phyloP scores from a whole-genome alignment of 2,113 vertebrate genomes.

The Puffinus mauretanicus region DNA sequence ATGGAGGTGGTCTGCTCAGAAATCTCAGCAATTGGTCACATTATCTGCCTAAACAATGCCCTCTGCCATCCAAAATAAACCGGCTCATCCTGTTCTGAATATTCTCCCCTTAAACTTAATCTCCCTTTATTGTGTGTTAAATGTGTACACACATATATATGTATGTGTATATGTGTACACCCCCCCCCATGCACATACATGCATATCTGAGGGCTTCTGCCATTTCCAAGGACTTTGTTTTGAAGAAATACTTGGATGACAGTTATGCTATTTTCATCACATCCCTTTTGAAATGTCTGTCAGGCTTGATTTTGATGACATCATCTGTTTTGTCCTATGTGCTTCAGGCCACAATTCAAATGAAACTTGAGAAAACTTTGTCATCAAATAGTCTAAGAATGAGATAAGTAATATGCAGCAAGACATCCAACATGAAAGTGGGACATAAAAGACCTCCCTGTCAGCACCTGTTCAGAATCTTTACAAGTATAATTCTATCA shows the following conservation, averaged over 20 bases:
- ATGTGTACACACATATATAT: not conserved
- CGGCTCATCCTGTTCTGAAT: not conserved
- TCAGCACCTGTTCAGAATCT: not conserved
- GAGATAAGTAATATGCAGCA: not conserved
- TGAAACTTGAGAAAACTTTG: not conserved
- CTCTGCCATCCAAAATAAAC: not conserved
- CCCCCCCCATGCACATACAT: rapidly evolving
- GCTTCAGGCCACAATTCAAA: not conserved
- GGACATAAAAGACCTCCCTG: not conserved
- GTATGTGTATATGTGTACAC: not conserved
- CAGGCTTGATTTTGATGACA: not conserved
- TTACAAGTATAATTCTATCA: not conserved
- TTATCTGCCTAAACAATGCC: not conserved
- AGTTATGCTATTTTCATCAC: not conserved
- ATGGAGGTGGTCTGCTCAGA: not conserved
- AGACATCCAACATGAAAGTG: not conserved
- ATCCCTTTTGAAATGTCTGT: not conserved
- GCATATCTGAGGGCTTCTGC: not conserved
- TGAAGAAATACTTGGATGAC: not conserved
- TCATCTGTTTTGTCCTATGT: not conserved
- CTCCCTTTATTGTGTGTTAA: not conserved
- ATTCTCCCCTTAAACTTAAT: not conserved
- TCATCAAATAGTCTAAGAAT: not conserved
- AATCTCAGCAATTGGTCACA: not conserved
- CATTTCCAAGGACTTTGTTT: not conserved